These are phyloP conservation scores for Ceratothoa steindachneri DNA, from an alignment of 2,888 invertebrate genomes.

Conservation along the genomic window DNA sequence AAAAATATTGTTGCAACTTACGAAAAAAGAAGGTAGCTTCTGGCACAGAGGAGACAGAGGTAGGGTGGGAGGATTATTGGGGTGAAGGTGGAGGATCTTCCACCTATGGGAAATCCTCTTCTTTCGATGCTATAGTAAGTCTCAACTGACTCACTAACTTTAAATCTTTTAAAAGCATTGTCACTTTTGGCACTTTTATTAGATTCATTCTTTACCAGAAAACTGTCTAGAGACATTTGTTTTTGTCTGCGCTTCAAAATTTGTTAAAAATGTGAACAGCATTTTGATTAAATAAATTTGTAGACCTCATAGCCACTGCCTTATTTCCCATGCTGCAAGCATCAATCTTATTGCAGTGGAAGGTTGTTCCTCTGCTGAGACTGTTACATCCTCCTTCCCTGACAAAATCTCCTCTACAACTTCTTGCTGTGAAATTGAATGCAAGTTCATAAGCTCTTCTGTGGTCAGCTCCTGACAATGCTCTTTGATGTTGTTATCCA, in stretches of 20 bases:
- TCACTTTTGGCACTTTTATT: neutral
- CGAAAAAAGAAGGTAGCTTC: neutral
- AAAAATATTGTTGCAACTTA: no score
- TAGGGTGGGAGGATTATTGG: no score
- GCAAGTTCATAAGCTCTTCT: neutral
- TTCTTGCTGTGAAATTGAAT: neutral
- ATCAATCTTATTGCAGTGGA: neutral
- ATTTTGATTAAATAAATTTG: no score
- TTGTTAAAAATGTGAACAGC: no score
- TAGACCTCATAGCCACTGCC: neutral
- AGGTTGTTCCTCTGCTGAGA: neutral
- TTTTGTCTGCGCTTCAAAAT: no score
- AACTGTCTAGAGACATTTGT: no score
- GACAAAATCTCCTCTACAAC: neutral
- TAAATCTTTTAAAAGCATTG: neutral
- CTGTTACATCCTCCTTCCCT: neutral
- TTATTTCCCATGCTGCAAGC: constrained; percentile 2
- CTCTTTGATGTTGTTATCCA: neutral
- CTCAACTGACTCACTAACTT: neutral
- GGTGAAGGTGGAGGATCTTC: neutral
- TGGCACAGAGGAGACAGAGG: neutral
- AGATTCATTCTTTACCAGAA: neutral
- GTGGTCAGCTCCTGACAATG: neutral
- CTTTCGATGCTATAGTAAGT: neutral
- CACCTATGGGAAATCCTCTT: neutral